Evolutionary conservation across 2,113 vertebrate genomes (phyloP), one percentile per base, ranked within the genome.

Genomic region (Scophthalmus maximus): DNA sequence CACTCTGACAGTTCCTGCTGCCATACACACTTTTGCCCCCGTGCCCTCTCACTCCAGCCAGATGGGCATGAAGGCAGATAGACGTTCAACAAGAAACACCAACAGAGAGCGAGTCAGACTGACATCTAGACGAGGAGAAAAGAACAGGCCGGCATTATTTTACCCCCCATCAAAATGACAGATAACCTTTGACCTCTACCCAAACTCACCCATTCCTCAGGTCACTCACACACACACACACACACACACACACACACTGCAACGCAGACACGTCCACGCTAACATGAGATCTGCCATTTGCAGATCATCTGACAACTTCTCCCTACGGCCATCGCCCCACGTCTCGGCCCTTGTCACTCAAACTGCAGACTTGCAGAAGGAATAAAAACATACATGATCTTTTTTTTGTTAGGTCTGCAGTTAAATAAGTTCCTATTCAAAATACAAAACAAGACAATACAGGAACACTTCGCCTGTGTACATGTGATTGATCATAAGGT

Each of bases 31-130:
- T 66, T 70, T 64, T 73, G 9, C 68, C 74, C 70, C 5, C 0
- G 0, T 81, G 63, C 68, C 74, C 75, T 81, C 57, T 78, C 62
- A 27, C 23, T 76, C 52, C 42, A 53, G 78, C 75, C 87, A 88
- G 85, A 88, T 87, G 88, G 84, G 27, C 78, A 66, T 15, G 67
- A 17, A 73, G 69, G 50, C 64, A 68, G 20, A 65, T 2, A 57
- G 68, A 76, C 20, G 32, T 47, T 42, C 62, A 76, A 26, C 61
- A 63, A 69, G 8, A 81, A 44, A 22, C 1, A 68, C 68, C 50
- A 23, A 14, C 14, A 56, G 50, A 60, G 22, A 73, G 32, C 3
- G 17, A 80, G 44, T 61, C 68, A 42, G 61, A 42, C 51, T 76
- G 80, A 83, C 79, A 77, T 67, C 44, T 44, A 50, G 51, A 73